A percentile compares a stretch with the other conserved stretches of the same genome.
Conservation (phyloP, 64 coral and sea anemone genomes). For the Platygyra sinensis region DNA sequence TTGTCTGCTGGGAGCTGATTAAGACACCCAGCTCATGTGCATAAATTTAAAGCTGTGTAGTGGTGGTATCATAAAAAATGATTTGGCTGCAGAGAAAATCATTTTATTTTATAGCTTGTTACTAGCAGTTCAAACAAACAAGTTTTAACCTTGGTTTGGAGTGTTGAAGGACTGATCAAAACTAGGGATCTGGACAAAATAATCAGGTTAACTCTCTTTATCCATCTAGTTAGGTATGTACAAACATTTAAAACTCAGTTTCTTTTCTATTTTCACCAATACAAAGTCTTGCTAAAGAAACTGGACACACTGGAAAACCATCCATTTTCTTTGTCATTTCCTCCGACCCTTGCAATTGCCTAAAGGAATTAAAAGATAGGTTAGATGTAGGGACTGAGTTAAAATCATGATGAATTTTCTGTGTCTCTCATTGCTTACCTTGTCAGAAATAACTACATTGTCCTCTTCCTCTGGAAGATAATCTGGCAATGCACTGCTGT, state of each 20-base stretch:
- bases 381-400: too few species aligned
- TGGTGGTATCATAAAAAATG: too few species aligned
- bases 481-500: slow-evolving; percentile 75
- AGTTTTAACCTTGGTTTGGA: too few species aligned
- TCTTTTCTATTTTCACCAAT: slow-evolving; percentile 66
- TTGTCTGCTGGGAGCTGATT: too few species aligned
- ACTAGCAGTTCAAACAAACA: too few species aligned
- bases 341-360: slow-evolving; percentile 74
- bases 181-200: too few species aligned
- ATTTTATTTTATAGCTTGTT: too few species aligned
- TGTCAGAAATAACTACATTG: slow-evolving; percentile 80
- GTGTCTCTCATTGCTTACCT: slow-evolving; percentile 24
- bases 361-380: slow-evolving; percentile 39
- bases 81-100: too few species aligned
- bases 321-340: slow-evolving; percentile 85
- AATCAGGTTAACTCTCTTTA: neutral
- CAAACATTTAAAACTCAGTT: neutral
- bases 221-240: neutral
- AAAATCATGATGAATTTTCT: neutral
- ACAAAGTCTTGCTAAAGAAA: slow-evolving; percentile 85
- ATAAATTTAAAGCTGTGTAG: too few species aligned
- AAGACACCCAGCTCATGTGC: too few species aligned
- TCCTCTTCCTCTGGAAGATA: slow-evolving; percentile 87
- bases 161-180: too few species aligned
- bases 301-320: slow-evolving; percentile 86